Evolutionary conservation across 2,888 invertebrate species (phyloP).

Genomic region (Dugesia japonica): DNA sequence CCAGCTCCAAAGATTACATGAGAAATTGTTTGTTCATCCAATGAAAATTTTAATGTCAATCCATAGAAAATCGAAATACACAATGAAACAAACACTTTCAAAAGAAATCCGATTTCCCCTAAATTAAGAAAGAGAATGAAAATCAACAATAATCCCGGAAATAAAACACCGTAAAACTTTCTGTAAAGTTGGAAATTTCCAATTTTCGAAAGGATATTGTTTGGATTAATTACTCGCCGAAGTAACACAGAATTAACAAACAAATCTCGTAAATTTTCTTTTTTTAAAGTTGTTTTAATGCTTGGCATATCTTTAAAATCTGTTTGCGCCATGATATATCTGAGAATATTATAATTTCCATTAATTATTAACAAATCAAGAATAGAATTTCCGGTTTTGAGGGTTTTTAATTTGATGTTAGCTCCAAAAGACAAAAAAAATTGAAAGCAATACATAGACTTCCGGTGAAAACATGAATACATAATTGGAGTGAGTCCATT

Average conservation of each 20-base stretch:
- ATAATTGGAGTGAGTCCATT: neutral
- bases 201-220: neutral
- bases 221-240: neutral
- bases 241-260: neutral
- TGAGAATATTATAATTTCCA: neutral
- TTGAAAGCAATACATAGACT: neutral
- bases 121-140: neutral
- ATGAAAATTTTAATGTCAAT: neutral
- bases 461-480: neutral
- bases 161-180: neutral
- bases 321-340: neutral
- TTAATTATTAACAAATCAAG: neutral
- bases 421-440: neutral
- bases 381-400: neutral
- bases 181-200: neutral
- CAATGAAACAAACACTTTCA: neutral
- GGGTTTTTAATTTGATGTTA: neutral
- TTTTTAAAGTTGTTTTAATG: neutral
- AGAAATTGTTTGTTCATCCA: neutral
- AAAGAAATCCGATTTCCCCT: neutral
- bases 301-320: constrained; percentile 1
- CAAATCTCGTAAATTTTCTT: neutral
- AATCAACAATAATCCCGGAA: neutral
- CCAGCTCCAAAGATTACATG: neutral
- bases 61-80: neutral